Evolutionary conservation across 1,140 invertebrate genomes (phyloP).

Genomic region (Conus betulinus): DNA sequence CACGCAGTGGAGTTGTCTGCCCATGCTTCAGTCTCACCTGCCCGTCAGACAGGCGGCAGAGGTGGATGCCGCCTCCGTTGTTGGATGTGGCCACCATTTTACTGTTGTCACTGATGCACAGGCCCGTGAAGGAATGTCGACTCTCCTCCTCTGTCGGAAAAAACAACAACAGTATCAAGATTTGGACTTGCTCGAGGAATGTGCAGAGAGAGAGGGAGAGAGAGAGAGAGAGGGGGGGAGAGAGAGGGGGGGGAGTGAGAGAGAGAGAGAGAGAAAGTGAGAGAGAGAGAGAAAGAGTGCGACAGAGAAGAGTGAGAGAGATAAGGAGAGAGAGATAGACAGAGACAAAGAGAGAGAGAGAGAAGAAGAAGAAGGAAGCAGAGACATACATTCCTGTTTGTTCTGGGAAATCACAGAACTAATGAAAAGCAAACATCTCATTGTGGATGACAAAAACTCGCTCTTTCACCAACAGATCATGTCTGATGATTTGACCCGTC

Average conservation of each 20-base stretch:
- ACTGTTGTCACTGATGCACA: background rate
- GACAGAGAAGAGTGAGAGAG: too few species aligned
- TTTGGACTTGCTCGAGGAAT: background rate
- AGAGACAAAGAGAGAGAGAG: background rate
- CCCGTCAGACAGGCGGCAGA: slow-evolving; percentile 15
- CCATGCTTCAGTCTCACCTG: background rate
- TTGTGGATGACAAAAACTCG: too few species aligned
- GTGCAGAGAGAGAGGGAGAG: background rate
- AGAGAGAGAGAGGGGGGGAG: background rate
- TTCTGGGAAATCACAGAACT: too few species aligned
- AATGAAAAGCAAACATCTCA: too few species aligned
- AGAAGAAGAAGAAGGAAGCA: background rate
- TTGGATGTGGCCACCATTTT: slow-evolving; percentile 4
- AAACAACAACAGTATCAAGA: background rate
- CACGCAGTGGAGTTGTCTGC: background rate
- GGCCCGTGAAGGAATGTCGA: background rate
- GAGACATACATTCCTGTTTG: too few species aligned
- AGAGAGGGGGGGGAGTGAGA: background rate
- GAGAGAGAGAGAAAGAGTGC: too few species aligned
- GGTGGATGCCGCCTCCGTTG: background rate
- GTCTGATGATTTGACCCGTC: too few species aligned
- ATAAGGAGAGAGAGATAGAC: too few species aligned
- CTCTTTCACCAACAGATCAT: too few species aligned
- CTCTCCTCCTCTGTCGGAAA: background rate
- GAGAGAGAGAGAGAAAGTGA: background rate